Evolutionary conservation across 2,888 invertebrate species (phyloP).

Genomic region (Resseliella maxima): DNA sequence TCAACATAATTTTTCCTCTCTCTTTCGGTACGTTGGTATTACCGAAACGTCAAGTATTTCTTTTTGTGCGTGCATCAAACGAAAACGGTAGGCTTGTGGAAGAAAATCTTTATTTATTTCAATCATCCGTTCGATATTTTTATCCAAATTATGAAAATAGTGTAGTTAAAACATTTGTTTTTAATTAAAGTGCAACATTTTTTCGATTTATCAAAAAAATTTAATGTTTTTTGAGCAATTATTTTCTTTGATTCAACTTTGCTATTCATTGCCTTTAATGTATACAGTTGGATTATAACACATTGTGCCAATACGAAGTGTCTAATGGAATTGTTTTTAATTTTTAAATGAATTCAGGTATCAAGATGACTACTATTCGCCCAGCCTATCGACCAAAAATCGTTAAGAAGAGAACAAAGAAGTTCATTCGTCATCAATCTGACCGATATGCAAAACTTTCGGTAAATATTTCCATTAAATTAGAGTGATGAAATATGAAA

Average conservation of each 20-base stretch:
- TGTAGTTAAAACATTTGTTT: not conserved
- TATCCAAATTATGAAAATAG: not conserved
- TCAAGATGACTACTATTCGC: constrained; percentile 87
- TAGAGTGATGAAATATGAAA: not conserved
- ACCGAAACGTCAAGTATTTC: constrained; percentile 34
- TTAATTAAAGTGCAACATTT: constrained; percentile 8
- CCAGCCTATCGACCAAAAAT: constrained; percentile 90
- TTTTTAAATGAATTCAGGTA: constrained; percentile 60
- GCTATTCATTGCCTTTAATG: not conserved
- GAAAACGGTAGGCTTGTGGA: constrained; percentile 36
- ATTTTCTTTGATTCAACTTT: not conserved
- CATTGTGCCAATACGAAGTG: not conserved
- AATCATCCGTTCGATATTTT: constrained; percentile 8
- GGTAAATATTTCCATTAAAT: constrained; percentile 69
- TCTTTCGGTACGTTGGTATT: constrained; percentile 1
- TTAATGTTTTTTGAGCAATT: not conserved
- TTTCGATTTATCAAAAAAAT: constrained; percentile 6
- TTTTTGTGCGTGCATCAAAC: constrained; percentile 49
- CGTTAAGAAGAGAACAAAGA: constrained; percentile 97
- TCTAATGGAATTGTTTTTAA: not conserved
- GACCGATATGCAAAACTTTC: constrained; percentile 97
- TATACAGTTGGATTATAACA: not conserved
- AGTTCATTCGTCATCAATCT: constrained; percentile 98
- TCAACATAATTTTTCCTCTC: not conserved
- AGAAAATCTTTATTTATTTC: constrained; percentile 43